Evolutionary conservation across 2,113 vertebrate species (phyloP), one percentile per base, ranked within the genome.

Genomic region (Kobus ellipsiprymnus): DNA sequence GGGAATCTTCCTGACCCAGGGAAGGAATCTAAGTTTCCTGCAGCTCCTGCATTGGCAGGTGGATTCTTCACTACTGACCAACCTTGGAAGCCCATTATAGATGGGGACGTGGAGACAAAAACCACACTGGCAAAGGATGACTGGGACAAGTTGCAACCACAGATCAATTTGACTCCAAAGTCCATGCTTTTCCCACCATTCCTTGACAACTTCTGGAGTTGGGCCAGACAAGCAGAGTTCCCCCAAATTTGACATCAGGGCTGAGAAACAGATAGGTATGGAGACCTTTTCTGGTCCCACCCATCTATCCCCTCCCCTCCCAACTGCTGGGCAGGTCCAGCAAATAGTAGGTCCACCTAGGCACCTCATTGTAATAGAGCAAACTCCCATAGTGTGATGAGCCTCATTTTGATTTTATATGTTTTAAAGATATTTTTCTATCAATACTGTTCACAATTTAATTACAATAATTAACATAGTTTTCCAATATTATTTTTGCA

Each of bases 401-500:
- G 95, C 97, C 97, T 95, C 95, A 25, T 98, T 98, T 98, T 98
- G 97, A 98, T 99, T 98, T 98, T 98, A 98, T 98, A 97, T 87
- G 94, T 98, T 99, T 98, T 98, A 98, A 98, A 98, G 98, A 98
- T 98, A 98, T 98, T 99, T 99, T 98, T 98, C 98, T 98, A 98
- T 99, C 99, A 98, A 99, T 99, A 99, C 98, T 98, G 92, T 96
- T 99, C 98, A 98, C 99, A 99, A 98, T 98, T 98, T 99, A 99
- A 99, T 99, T 99, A 99, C 98, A 99, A 99, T 99, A 99, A 99
- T 99, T 99, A 99, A 87, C 97, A 98, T 98, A 98, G 99, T 99
- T 99, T 99, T 98, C 98, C 99, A 99, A 99, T 99, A 99, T 98
- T 98, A 98, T 99, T 99, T 98, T 98, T 98, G 98, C 96, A 91